Evolutionary conservation across 2,113 vertebrate species (phyloP), one percentile per base, ranked within the genome.

Genomic region (Scomber japonicus): DNA sequence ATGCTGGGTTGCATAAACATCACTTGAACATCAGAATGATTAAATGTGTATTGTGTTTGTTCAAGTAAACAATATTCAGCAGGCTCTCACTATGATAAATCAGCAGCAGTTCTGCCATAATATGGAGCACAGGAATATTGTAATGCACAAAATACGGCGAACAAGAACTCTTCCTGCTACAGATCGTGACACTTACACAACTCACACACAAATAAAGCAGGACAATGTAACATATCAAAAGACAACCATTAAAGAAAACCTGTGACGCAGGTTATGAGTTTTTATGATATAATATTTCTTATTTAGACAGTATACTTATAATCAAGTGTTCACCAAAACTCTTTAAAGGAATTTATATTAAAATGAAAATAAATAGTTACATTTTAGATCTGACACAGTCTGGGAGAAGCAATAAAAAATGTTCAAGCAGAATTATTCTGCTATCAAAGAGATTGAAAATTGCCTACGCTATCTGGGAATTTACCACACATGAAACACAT

Each of bases 1-100:
- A 71, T 69, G 66, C 78, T 74, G n/a, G 51, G 57, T 48, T 66
- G 64, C 65, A 75, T 75, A 70, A 91, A 82, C 45, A 64, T 71
- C 48, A 77, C 67, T 75, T 51, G 35, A 40, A 40, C 35, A 65
- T 76, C 14, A 73, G 45, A 72, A 70, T 73, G 82, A 83, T 71
- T 63, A 30, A 71, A 45, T 46, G 48, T 48, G 50, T 57, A 27
- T 71, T 70, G 64, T 71, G 49, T 75, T 84, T 5, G 5, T 54
- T 49, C 11, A 45, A 60, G 44, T 59, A 30, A 60, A 80, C 56
- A 71, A 48, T 53, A 35, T 59, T 66, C 49, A 71, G 61, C 19
- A 11, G 49, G 49, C 49, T 81, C 35, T 66, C 5, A 17, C 49
- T 69, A 75, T 80, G 57, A 66, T 61, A 69, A 56, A 63, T 78